Percentiles rank a stretch among this genome's conserved stretches.
These are phyloP conservation scores for Anthoscopus minutus DNA, from an alignment of 2,113 vertebrate genomes.

Conservation along the genomic window DNA sequence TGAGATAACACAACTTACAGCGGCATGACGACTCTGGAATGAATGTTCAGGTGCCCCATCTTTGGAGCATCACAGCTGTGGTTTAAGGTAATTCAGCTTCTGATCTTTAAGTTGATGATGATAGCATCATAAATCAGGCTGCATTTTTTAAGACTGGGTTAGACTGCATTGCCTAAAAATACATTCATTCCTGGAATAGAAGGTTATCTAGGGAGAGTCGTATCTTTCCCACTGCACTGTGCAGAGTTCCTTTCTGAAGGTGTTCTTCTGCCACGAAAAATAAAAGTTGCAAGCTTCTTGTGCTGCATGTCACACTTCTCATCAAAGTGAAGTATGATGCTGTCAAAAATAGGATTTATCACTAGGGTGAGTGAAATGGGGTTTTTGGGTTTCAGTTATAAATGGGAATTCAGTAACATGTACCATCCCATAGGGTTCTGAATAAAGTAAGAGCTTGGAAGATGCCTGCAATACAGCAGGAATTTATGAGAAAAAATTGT, in stretches of 20 bases:
- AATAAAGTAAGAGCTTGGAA: background rate
- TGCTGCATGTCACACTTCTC: background rate
- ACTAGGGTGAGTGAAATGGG: background rate
- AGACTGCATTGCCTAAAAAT: conserved; percentile 12
- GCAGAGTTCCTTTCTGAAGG: background rate
- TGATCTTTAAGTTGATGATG: background rate
- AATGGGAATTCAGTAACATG: background rate
- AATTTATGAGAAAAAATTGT: background rate
- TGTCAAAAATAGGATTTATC: background rate
- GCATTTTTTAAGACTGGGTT: background rate
- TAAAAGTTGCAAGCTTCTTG: background rate
- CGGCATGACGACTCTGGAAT: background rate
- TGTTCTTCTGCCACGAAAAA: background rate
- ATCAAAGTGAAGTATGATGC: background rate
- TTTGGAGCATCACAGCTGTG: background rate
- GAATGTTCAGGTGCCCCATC: background rate
- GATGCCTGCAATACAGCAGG: background rate
- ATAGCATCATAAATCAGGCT: background rate
- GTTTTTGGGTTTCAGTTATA: background rate
- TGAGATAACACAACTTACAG: fast-evolving
- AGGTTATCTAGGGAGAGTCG: background rate
- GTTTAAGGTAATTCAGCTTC: background rate
- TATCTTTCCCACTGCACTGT: background rate
- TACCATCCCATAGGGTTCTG: background rate
- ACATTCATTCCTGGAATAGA: background rate